These are phyloP conservation scores for Varanus komodoensis DNA, from an alignment of 2,113 vertebrate genomes.

Conservation along the genomic window DNA sequence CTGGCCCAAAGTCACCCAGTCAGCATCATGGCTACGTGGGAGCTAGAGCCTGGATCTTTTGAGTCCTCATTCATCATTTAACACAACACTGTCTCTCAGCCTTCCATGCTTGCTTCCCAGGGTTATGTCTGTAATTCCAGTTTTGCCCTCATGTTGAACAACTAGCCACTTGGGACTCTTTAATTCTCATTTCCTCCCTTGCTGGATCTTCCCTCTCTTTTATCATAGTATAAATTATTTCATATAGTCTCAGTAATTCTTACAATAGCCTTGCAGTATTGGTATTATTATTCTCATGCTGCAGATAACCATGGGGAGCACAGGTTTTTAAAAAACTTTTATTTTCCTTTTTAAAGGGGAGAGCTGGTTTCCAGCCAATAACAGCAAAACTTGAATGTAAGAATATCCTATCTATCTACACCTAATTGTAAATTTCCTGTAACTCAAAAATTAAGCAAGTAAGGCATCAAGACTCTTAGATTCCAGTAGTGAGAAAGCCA, in stretches of 20 bases:
- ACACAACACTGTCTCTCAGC: no score
- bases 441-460: constrained; percentile 55
- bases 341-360: neutral
- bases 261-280: neutral
- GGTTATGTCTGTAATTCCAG: neutral
- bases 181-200: neutral
- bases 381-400: constrained; percentile 50
- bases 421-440: constrained; percentile 16
- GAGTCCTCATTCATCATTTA: no score
- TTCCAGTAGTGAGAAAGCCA: constrained; percentile 9
- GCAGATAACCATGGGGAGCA: neutral
- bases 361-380: neutral
- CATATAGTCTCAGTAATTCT: neutral
- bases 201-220: neutral
- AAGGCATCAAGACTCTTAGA: constrained; percentile 34
- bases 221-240: neutral
- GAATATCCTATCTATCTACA: constrained; percentile 28
- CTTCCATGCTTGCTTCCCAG: neutral
- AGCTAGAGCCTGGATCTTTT: no score
- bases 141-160: neutral
- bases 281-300: neutral
- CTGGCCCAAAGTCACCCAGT: no score
- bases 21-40: no score
- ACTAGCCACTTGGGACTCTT: neutral
- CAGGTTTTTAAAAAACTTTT: neutral